Percentiles rank a stretch among this genome's conserved stretches.
phyloP scores from a whole-genome alignment of 2,113 vertebrate genomes.

The Aviceda subcristata region DNA sequence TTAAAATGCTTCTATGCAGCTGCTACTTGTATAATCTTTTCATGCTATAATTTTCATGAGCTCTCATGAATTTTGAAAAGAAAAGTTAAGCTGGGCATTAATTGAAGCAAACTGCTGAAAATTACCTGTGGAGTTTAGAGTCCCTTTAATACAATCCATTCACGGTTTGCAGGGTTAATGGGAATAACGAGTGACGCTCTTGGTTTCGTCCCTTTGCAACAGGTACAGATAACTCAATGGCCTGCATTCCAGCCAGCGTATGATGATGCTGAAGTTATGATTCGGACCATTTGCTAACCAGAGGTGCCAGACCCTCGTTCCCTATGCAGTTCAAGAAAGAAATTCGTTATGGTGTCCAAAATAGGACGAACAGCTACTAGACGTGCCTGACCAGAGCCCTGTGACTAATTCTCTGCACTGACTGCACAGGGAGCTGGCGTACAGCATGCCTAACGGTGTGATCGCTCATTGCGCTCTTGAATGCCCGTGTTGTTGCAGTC shows the following conservation, averaged over 20 bases:
- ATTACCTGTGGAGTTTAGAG: neutral
- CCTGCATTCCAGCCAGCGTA: neutral
- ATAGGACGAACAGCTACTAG: too few species aligned
- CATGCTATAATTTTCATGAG: neutral
- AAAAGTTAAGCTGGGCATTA: neutral
- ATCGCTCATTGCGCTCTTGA: neutral
- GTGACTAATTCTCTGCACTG: neutral
- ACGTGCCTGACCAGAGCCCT: accelerated
- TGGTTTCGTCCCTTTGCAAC: neutral
- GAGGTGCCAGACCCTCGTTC: neutral
- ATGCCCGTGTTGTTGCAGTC: neutral
- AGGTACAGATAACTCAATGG: neutral
- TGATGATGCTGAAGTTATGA: neutral
- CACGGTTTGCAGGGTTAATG: neutral
- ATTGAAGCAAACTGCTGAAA: neutral
- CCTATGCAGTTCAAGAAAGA: neutral
- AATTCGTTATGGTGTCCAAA: accelerated
- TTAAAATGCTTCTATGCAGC: neutral
- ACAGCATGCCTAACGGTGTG: accelerated
- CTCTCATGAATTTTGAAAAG: neutral
- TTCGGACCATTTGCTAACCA: neutral
- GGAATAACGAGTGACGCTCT: neutral
- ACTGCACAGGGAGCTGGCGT: accelerated
- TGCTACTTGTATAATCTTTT: neutral
- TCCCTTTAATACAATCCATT: neutral